Percentiles rank a stretch among this genome's conserved stretches.
These are phyloP conservation scores for Anas bahamensis DNA, from an alignment of 2,797 vertebrate species.

Conservation along the genomic window DNA sequence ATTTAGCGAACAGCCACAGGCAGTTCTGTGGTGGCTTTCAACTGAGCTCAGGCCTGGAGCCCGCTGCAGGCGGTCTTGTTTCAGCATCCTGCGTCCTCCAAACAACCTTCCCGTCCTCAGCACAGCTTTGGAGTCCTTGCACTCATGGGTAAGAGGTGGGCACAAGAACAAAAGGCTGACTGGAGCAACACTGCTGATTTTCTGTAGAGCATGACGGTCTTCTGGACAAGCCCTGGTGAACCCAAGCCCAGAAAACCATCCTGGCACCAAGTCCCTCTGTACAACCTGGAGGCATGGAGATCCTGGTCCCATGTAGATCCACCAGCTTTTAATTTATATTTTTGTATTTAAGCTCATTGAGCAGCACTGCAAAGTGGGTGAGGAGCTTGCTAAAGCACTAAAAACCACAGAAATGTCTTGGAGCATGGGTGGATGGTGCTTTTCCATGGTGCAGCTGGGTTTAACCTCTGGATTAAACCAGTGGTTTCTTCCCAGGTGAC, in stretches of 20 bases:
- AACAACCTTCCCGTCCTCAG: not conserved
- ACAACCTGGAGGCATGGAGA: not conserved
- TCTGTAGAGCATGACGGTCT: not conserved
- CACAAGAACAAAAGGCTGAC: not conserved
- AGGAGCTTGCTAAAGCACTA: not conserved
- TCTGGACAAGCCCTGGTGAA: not conserved
- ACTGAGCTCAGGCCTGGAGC: not conserved
- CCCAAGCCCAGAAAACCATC: not conserved
- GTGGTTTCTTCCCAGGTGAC: not conserved
- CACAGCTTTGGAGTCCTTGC: not conserved
- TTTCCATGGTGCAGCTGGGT: not conserved
- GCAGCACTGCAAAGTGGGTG: not conserved
- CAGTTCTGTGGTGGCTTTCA: not conserved
- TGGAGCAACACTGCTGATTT: not conserved
- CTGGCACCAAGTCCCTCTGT: not conserved
- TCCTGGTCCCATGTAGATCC: not conserved
- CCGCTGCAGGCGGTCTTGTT: rapidly evolving
- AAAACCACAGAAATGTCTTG: not conserved
- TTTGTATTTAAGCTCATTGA: not conserved
- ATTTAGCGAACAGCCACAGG: not conserved
- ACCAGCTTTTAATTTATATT: not conserved
- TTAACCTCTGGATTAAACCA: not conserved
- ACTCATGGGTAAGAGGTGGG: not conserved
- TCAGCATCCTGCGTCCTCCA: not conserved
- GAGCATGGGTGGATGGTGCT: rapidly evolving